phyloP scores from a whole-genome alignment of 2,797 vertebrate species.

The Gila robusta region DNA sequence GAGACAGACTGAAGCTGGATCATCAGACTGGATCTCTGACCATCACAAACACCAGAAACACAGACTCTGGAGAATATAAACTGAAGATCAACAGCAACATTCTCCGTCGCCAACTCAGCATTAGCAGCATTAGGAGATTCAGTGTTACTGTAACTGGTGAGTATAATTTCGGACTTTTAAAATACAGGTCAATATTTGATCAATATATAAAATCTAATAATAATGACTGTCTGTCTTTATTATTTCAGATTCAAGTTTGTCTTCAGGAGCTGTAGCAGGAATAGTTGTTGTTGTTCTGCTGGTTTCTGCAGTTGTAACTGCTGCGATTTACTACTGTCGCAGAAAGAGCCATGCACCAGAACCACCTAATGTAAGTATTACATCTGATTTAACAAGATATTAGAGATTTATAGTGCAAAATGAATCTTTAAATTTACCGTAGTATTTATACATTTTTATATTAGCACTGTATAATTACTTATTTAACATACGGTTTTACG shows the following conservation, averaged over 20 bases:
- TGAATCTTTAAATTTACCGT: not conserved
- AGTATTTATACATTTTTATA: not conserved
- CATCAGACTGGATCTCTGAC: not conserved
- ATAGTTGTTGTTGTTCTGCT: not conserved
- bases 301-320: too few species aligned
- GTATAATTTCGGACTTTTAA: not conserved
- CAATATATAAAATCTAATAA: not conserved
- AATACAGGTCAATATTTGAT: not conserved
- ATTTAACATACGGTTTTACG: not conserved
- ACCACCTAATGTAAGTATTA: too few species aligned
- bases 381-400: too few species aligned
- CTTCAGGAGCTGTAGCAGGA: not conserved
- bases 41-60: rapidly evolving
- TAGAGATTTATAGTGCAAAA: not conserved
- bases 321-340: too few species aligned
- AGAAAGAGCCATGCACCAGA: too few species aligned
- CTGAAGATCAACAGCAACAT: not conserved
- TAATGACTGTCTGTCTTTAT: not conserved
- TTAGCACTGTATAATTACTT: not conserved
- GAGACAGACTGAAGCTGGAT: not conserved
- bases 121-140: not conserved
- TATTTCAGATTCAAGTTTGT: not conserved
- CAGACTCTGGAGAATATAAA: not conserved
- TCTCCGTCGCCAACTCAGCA: not conserved
- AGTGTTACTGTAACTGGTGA: not conserved